Evolutionary conservation across 2,888 invertebrate species (phyloP), one percentile per base, ranked within the genome.

Genomic region (Dilophus febrilis): DNA sequence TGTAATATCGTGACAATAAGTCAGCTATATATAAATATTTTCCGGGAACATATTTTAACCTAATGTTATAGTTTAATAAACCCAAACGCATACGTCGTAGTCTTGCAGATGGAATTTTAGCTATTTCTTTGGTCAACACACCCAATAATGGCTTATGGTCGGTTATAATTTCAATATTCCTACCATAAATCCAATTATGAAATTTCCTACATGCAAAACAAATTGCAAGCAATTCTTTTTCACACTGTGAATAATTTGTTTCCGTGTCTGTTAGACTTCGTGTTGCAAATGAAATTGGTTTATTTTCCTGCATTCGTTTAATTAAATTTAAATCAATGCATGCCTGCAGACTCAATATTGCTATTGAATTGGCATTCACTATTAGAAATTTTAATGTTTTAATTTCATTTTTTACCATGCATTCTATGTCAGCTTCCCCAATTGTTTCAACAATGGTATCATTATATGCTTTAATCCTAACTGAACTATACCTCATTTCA

Each of bases 171-270:
- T 16, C 35, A 11, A 47, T 32, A 27, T 42, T 22, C 17, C 40
- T 26, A 27, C 46, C 46, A 44, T 46, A 48, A 22, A 48, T 44
- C 28, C 18, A 49, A 37, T 40, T 28, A 32, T 47, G 43, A 41
- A 47, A 50, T 40, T 45, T 43, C 19, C 41, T 35, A 36, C 45
- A 46, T 10, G 47, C 42, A 38, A 45, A 49, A 2, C 41, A 29
- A 13, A 49, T 44, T 10, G 45, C 41, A 19, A 48, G 38, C 3
- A 49, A 29, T 39, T 50, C 44, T 35, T 47, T 46, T 38, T 47
- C 47, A n/a, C 45, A 46, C 28, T 47, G 44, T 14, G 42, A 35
- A 39, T 47, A 47, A 19, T 31, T 35, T 16, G 31, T 22, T 44
- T 45, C 46, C 1, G 46, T 32, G 35, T 40, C 36, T 13, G 42